Evolutionary conservation across 2,888 invertebrate species (phyloP).

Genomic region (Cryptosula pallasiana): DNA sequence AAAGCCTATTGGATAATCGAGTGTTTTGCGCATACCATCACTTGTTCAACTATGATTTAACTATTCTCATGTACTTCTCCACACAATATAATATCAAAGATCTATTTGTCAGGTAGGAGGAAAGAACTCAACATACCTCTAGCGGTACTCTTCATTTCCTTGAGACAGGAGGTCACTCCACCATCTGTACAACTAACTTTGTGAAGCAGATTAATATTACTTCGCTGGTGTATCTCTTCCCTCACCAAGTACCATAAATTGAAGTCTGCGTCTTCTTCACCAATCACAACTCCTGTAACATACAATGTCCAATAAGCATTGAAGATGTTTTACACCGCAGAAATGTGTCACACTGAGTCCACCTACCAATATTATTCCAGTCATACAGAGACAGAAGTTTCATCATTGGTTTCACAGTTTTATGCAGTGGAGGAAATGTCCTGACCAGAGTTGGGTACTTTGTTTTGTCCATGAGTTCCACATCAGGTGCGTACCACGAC

Average conservation of each 20-base stretch:
- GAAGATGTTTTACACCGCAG: no score
- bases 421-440: slow-evolving; percentile 11
- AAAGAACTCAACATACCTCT: not conserved
- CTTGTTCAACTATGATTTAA: no score
- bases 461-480: not conserved
- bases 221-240: not conserved
- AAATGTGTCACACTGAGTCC: no score
- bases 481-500: slow-evolving; percentile 12
- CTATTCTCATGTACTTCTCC: no score
- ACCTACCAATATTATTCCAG: not conserved
- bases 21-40: no score
- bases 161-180: not conserved
- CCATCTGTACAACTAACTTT: not conserved
- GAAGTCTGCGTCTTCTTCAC: not conserved
- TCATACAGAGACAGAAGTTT: not conserved
- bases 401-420: slow-evolving; percentile 1
- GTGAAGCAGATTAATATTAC: not conserved
- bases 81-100: no score
- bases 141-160: not conserved
- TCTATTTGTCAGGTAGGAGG: no score
- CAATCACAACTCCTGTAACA: not conserved
- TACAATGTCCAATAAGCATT: no score
- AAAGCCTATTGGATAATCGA: no score
- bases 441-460: slow-evolving; percentile 10
- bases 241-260: not conserved